Evolutionary conservation across 2,797 vertebrate species (phyloP).

Genomic region (Enteromius radiatus): DNA sequence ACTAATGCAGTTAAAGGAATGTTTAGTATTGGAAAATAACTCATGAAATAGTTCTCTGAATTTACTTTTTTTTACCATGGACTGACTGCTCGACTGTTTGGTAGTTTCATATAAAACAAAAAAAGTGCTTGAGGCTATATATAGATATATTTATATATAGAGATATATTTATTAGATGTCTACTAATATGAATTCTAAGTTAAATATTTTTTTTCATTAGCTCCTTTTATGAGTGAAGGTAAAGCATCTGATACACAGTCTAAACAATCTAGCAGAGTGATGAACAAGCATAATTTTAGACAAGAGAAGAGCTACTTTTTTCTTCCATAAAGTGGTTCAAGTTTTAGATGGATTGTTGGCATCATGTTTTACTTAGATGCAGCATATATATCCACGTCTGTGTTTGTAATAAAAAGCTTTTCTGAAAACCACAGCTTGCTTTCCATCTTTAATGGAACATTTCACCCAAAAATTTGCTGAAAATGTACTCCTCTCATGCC

Average conservation of each 20-base stretch:
- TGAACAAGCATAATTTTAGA: neutral
- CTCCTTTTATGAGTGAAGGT: neutral
- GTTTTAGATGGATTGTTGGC: conserved; percentile 7
- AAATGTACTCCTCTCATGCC: neutral
- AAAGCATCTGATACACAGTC: neutral
- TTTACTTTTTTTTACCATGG: no score
- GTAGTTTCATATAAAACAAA: neutral
- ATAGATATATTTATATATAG: no score
- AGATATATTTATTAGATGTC: neutral
- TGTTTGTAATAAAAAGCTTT: conserved; percentile 27
- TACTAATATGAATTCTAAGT: neutral
- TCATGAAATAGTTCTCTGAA: no score
- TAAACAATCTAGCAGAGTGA: neutral
- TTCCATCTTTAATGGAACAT: neutral
- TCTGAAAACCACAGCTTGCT: conserved; percentile 35
- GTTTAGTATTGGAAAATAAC: no score
- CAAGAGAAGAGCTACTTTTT: neutral
- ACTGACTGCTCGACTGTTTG: no score
- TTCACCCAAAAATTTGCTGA: neutral
- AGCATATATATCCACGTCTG: conserved; percentile 3
- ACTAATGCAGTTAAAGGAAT: no score
- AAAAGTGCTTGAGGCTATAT: neutral
- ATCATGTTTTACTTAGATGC: conserved; percentile 13
- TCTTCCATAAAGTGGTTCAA: neutral
- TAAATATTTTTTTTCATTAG: neutral